Base-by-base conservation (phyloP, 2,797 vertebrate species). In the Anisognathus igniventris region DNA sequence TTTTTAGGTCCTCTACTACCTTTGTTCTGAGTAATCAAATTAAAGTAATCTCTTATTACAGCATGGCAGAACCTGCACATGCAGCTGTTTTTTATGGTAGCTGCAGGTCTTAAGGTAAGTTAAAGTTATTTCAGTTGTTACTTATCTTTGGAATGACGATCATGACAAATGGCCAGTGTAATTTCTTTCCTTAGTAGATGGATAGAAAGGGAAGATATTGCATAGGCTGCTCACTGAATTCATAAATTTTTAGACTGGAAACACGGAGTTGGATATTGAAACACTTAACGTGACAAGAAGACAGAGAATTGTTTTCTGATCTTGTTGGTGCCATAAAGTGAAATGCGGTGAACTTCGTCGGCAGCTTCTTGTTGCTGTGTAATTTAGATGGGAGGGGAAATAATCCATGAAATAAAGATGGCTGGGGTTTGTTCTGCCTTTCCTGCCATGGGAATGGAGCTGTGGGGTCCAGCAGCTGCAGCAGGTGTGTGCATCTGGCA, bases 121-220 rank as follows among this genome's bases (percentile, higher is more conserved):
- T 96, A 48, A 94, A 96, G 94, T 92, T 93, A 95, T 97, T 97
- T 92, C 88, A 60, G 11, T 94, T 95, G 91, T 97, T 95, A 90
- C 94, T 97, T 97, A 95, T 95, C 97, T 97, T 84, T 66, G 78
- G 68, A 62, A n/a, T 88, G 95, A 96, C 71, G 93, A 88, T 88
- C 86, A 30, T 97, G 98, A 98, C 92, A 96, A 97, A 98, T 96
- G 95, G 89, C 92, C 94, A 86, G 79, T 71, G 95, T 96, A 96
- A 97, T 97, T 97, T 97, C 95, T 96, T 96, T 67, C 96, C 93
- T 93, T 89, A 90, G 75, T 85, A 89, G 95, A 94, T 96, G 93
- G 93, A 73, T 85, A 82, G 94, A 96, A 96, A 96, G 87, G 39
- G 78, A 76, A 92, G 91, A 95, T 94, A 92, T 64, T 96, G 80